Conservation (phyloP, 2,797 vertebrate genomes). For the Ispidina picta region DNA sequence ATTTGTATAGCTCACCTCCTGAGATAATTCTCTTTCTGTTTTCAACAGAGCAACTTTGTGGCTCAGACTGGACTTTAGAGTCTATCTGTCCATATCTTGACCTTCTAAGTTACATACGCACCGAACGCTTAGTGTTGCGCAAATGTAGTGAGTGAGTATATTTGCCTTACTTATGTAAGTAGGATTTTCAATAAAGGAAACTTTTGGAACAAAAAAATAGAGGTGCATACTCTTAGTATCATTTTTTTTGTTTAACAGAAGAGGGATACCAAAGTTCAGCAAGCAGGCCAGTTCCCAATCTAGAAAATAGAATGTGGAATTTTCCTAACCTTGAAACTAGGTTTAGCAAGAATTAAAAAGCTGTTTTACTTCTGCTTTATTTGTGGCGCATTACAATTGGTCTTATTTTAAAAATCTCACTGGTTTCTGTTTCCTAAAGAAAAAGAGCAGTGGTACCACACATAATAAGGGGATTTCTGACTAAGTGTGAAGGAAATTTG, state of each 20-base stretch:
- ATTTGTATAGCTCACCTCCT: background rate
- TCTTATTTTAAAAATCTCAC: background rate
- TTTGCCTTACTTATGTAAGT: background rate
- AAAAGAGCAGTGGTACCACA: background rate
- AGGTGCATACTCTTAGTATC: background rate
- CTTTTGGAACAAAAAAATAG: background rate
- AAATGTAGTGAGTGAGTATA: slow-evolving; percentile 88
- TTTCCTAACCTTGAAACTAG: background rate
- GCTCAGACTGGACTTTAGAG: slow-evolving; percentile 88
- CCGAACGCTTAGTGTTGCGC: slow-evolving; percentile 86
- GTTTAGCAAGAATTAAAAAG: background rate
- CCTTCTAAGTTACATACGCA: slow-evolving; percentile 91
- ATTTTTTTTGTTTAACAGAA: background rate
- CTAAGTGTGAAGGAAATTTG: background rate
- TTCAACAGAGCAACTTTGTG: slow-evolving; percentile 85
- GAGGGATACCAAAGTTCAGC: background rate
- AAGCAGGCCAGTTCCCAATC: background rate
- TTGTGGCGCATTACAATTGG: background rate
- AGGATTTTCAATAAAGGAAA: background rate
- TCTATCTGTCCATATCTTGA: slow-evolving; percentile 86
- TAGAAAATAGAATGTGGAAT: background rate
- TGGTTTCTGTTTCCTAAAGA: background rate
- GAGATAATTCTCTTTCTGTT: background rate
- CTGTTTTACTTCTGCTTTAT: background rate
- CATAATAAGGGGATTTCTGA: background rate